Base-by-base conservation (phyloP, 2,797 vertebrate species). In the Spondyliosoma cantharus region DNA sequence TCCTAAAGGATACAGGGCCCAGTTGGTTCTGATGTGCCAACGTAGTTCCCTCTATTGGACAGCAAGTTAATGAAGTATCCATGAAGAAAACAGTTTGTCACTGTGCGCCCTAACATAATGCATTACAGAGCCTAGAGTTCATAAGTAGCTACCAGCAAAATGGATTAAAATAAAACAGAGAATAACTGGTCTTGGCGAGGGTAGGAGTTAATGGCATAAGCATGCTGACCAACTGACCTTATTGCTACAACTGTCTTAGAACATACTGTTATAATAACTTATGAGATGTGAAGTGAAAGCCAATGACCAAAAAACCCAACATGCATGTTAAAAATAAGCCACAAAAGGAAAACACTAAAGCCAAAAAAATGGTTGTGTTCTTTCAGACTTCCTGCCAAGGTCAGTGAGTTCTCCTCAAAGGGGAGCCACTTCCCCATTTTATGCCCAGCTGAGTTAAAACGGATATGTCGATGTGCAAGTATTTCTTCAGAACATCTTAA, bases 401-500 rank as follows among this genome's bases (percentile, higher is more conserved):
- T 93, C 93, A 93, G 85, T 37, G 66, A 80, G 85, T 90, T 90
- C 79, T 89, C 72, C 82, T 91, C 85, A 88, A 91, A 91, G 78
- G 89, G 87, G 81, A 92, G 83, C 83, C 89, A 92, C 90, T 92
- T 89, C 84, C 84, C 80, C 72, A 80, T 89, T 92, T 90, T 82
- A 90, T 91, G 88, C 90, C 86, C 86, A 82, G 78, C 86, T 87
- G 89, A 90, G 87, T 92, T 91, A 87, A 93, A 93, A 90, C 79
- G 86, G 82, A 92, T 88, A 87, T 80, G 86, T 90, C 76, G 77
- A 92, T 90, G 87, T 88, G 77, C 85, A 61, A 67, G 87, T 84
- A 81, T 89, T 87, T 90, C 83, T 86, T 92, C 81, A 87, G 84
- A 92, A 90, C 90, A 87, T 93, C 89, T 90, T 91, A 89, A 93